These are phyloP conservation scores for Colletes gigas DNA, from an alignment of 1,140 invertebrate genomes.

Conservation along the genomic window DNA sequence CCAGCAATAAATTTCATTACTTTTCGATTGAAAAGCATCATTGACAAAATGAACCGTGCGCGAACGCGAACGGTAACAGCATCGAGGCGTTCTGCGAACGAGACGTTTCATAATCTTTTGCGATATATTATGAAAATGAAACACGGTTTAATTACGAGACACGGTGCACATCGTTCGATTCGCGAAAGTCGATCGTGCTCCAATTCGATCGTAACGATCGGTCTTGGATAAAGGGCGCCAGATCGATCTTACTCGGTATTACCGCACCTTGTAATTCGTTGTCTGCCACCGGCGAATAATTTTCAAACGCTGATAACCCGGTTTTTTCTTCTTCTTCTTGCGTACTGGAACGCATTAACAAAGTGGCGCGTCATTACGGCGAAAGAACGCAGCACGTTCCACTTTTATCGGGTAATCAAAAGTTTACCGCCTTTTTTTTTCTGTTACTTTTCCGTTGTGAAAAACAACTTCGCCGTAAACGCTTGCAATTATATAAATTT, in stretches of 20 bases:
- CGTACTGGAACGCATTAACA: not conserved
- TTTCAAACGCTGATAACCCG: not conserved
- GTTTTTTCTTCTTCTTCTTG: not conserved
- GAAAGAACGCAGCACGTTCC: not conserved
- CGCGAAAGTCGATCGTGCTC: conserved; percentile 50
- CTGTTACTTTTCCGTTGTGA: no score
- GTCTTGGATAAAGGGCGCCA: conserved; percentile 38
- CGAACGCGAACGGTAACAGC: not conserved
- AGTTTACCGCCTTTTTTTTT: no score
- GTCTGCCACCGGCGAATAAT: conserved; percentile 48
- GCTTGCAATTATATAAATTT: no score
- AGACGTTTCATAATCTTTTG: not conserved
- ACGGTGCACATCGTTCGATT: not conserved
- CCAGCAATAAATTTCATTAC: not conserved
- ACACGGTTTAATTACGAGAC: conserved; percentile 21
- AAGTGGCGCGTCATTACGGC: conserved; percentile 7
- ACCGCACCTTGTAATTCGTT: conserved; percentile 62
- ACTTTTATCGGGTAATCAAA: not conserved
- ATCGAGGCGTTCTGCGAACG: not conserved
- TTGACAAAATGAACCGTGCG: not conserved
- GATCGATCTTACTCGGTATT: conserved; percentile 45
- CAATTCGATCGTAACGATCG: conserved; percentile 58
- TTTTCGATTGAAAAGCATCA: no score
- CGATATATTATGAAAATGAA: not conserved
- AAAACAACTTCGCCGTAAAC: no score